Evolutionary conservation across 1,140 invertebrate species (phyloP), one percentile per base, ranked within the genome.

Genomic region (Teleogryllus occipitalis): DNA sequence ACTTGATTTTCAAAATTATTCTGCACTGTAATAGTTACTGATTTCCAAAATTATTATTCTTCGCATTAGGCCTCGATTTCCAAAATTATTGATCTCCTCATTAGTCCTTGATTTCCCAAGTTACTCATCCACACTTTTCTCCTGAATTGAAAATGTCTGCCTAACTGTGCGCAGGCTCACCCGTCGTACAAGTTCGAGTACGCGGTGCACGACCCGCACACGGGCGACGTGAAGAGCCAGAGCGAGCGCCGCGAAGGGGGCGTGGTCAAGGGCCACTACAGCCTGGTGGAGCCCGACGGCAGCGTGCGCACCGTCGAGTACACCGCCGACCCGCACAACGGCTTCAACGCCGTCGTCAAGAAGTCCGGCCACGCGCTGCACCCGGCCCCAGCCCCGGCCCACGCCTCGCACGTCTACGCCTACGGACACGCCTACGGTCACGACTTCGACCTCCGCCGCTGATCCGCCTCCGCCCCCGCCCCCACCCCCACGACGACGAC

Each of bases 181-280:
- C 84, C 84, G 75, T 83, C 83, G 21, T 90, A 90, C 83, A 88
- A 89, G 82, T 90, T 89, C 85, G 84, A 87, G n/a, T 90, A 90
- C 83, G 83, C 85, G 79, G 89, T 91, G 8, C 83, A 86, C 39
- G 88, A 88, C 82, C 84, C 87, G 8, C 80, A 85, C 77, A 90
- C 86, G 81, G 88, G 89, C 0, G 88, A 89, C 82, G 84, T 84
- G 15, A 88, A 90, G 84, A 83, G 85, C 78, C 87, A 88, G 22
- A 84, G 87, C 7, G 89, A 90, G 80, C 86, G 83, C 21, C 85
- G 88, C 14, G 86, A 88, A 77, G 90, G 90, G 10, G 89, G 91
- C 80, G 82, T 89, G 8, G 89, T 91, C 18, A 87, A 88, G 81
- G 90, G 90, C 2, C 88, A 88, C 80, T 90, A 90, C 86, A 88